Conservation (phyloP, 2,888 invertebrate species). For the Hymenopus coronatus region DNA sequence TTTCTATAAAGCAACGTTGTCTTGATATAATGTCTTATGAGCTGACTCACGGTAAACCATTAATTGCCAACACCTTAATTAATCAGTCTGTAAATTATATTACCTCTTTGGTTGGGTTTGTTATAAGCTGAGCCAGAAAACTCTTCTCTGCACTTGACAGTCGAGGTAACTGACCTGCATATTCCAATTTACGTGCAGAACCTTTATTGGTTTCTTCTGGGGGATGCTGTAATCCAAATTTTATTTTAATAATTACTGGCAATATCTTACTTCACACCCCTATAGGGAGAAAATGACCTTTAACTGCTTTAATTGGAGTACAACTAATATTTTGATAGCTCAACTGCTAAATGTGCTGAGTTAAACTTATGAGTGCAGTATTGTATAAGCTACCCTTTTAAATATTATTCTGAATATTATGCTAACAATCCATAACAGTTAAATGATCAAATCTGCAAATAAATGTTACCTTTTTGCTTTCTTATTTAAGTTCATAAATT, state of each 20-base stretch:
- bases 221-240: conserved; percentile 44
- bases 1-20: too few relatives aligned
- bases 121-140: conserved; percentile 67
- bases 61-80: not conserved
- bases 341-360: too few relatives aligned
- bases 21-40: not conserved
- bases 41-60: not conserved
- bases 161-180: conserved; percentile 56
- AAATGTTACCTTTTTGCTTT: not conserved
- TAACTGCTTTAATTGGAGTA: not conserved
- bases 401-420: too few relatives aligned
- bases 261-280: not conserved
- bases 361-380: not conserved
- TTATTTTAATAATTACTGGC: too few relatives aligned
- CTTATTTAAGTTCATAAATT: too few relatives aligned
- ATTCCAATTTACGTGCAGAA: conserved; percentile 48
- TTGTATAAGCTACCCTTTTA: not conserved
- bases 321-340: too few relatives aligned
- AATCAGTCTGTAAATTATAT: conserved; percentile 35
- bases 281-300: not conserved
- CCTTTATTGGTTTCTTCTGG: conserved; percentile 48
- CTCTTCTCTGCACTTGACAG: conserved; percentile 64
- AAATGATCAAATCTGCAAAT: not conserved
- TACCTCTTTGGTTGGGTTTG: conserved; percentile 69
- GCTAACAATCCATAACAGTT: too few relatives aligned